Evolutionary conservation across 64 coral and sea anemone genomes (phyloP), one percentile per base, ranked within the genome.

Genomic region (Actinia equina): DNA sequence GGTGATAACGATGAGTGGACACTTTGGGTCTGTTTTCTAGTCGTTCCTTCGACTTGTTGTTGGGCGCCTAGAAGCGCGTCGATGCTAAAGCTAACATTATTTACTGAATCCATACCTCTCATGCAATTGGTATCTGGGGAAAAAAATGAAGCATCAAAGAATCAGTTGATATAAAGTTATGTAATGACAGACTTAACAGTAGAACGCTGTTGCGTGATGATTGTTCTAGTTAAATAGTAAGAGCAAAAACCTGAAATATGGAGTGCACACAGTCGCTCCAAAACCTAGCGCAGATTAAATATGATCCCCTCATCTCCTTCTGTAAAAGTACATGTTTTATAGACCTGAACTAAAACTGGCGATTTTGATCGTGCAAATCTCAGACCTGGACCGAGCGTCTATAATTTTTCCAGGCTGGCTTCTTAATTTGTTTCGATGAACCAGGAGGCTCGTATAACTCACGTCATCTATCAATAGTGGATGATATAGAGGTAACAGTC

Each of bases 1-100:
- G 78, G 45, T 52, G 78, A 81, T 52, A 81, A 52, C 9, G 78
- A 81, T 52, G 41, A 22, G 17, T 49, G 78, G 18, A 20, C 44
- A 20, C 6, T 18, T 20, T 19, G 49, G 19, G 78, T 17, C 17
- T 20, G 4, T 81, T 81, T 81, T 81, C 78, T 81, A 1, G 43
- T 17, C 0, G 49, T 9, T 81, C 77, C 77, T 3, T 45, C 62
- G 62, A 52, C 17, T 18, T 85, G 83, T 85, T 85, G 83, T 85
- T 85, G 83, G 10, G 83, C 20, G 14, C 90, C 90, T 22, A 92
- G 77, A 25, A 92, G 52, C 20, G 90, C 90, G 41, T 86, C 90
- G 77, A 92, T 92, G 9, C 81, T 87, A 46, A 92, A 92, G 77
- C 87, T 92, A 6, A 85, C 85, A 26, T 82, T 87, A 82, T 92